phyloP scores from a whole-genome alignment of 2,888 invertebrate species.

The Crioceris asparagi region DNA sequence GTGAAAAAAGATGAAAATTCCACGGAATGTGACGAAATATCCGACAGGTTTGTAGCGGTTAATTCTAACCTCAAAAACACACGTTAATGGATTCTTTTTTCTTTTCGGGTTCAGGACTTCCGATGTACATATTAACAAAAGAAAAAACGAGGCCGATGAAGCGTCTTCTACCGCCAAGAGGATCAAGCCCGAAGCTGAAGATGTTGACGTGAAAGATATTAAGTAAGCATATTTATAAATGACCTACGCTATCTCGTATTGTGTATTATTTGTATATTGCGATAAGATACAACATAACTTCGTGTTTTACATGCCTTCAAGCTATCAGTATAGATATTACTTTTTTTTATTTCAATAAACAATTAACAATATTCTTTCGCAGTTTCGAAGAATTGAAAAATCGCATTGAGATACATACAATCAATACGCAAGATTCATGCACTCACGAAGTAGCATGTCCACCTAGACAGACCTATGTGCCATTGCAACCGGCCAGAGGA shows the following conservation, averaged over 20 bases:
- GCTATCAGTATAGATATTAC: too few species aligned
- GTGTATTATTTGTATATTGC: too few species aligned
- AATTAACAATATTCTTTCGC: too few species aligned
- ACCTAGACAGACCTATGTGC: conserved; percentile 69
- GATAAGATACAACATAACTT: too few species aligned
- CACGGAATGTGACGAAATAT: conserved; percentile 14
- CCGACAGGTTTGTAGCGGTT: conserved; percentile 20
- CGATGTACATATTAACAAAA: too few species aligned
- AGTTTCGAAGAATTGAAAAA: conserved; percentile 68
- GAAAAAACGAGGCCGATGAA: too few species aligned
- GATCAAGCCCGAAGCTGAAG: conserved; percentile 24
- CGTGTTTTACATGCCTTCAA: too few species aligned
- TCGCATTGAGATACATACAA: conserved; percentile 75
- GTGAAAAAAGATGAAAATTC: conserved; percentile 14
- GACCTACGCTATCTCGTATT: too few species aligned
- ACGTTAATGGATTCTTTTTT: conserved; percentile 14
- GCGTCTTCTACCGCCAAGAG: conserved; percentile 31
- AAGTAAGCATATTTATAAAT: conserved; percentile 28
- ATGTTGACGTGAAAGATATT: conserved; percentile 32
- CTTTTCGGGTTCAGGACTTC: too few species aligned
- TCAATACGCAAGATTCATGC: conserved; percentile 87
- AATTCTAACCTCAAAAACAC: conserved; percentile 24
- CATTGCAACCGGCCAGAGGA: conserved; percentile 43
- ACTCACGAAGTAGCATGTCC: conserved; percentile 95
- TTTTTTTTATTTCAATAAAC: too few species aligned